Base-by-base conservation (phyloP, 2,797 vertebrate species). In the Pachyuromys duprasi region DNA sequence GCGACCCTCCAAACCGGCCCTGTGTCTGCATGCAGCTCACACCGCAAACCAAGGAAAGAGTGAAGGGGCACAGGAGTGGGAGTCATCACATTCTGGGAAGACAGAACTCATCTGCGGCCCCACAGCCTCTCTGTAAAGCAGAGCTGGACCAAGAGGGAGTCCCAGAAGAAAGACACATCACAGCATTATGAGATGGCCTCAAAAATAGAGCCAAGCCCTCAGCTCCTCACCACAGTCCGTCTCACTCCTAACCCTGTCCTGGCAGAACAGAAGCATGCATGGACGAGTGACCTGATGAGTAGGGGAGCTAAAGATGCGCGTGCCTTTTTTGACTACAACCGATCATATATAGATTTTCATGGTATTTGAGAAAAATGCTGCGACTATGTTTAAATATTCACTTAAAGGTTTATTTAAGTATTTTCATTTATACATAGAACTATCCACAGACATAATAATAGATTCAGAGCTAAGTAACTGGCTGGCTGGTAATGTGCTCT, bases 331-430 rank as follows among this genome's bases (percentile, higher is more conserved):
- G 62, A 82, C 53, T 33, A 15, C 8, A 3, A 49, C 81, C 39
- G 91, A 60, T 67, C 49, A 39, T 70, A 26, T 33, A 62, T 70
- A 39, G 18, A 57, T 2, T 65, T 88, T 91, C 79, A 93, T 86
- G 94, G 62, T 65, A 0, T 1, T 63, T 86, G 82, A 94, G 33
- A 45, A 91, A 98, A 97, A 60, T 78, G 53, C 53, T 90, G 18
- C n/a, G 94, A 55, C 26, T 31, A 22, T 89, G 94, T 89, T 33
- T 96, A 92, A 90, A 94, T 96, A 93, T 76, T 86, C 49, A 95
- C 82, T 86, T 22, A 95, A 96, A 76, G 94, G 95, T 49, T 90
- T 84, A 94, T 20, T 49, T 90, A 86, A 90, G 55, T 93, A 94
- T 63, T 60, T 53, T 96, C 92, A 89, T 86, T 95, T 95, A 60